phyloP scores from a whole-genome alignment of 2,797 vertebrate genomes.

The Dallia pectoralis region DNA sequence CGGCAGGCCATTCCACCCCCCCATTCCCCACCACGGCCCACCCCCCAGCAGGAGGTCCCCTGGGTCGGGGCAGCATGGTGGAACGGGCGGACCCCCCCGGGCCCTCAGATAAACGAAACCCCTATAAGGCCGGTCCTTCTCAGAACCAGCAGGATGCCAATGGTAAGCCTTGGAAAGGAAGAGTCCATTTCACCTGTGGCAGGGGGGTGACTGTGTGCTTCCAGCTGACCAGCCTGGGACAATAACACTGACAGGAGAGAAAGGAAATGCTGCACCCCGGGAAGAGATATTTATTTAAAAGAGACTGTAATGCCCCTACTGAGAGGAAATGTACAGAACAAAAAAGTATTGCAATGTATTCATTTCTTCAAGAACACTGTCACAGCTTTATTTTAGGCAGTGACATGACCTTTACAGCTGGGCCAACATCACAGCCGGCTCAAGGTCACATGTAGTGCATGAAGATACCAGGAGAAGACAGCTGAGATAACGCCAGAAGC shows the following conservation, averaged over 20 bases:
- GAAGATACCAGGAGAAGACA: conserved; percentile 2
- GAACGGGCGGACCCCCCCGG: conserved; percentile 86
- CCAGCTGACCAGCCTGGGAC: conserved; percentile 75
- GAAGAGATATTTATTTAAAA: conserved; percentile 65
- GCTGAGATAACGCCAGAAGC: too few species aligned
- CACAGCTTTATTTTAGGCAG: conserved; percentile 48
- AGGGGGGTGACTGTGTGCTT: conserved; percentile 72
- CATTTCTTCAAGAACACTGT: conserved; percentile 64
- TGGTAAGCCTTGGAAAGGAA: conserved; percentile 98
- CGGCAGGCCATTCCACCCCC: conserved; percentile 89
- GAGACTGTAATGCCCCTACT: conserved; percentile 63
- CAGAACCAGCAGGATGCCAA: conserved; percentile 94
- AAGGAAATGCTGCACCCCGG: conserved; percentile 54
- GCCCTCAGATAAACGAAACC: conserved; percentile 90
- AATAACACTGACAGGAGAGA: conserved; percentile 45
- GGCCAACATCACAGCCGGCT: conserved; percentile 64
- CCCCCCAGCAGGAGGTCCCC: conserved; percentile 77
- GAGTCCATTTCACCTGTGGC: conserved; percentile 72
- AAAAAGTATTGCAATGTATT: conserved; percentile 64
- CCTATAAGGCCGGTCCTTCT: conserved; percentile 92
- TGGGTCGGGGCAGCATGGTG: conserved; percentile 87
- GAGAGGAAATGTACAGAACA: conserved; percentile 74
- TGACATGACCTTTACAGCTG: conserved; percentile 70
- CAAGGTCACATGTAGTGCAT: conserved; percentile 56
- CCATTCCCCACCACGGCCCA: conserved; percentile 87